Evolutionary conservation across 2,113 vertebrate species (phyloP).

Genomic region (Perca flavescens): DNA sequence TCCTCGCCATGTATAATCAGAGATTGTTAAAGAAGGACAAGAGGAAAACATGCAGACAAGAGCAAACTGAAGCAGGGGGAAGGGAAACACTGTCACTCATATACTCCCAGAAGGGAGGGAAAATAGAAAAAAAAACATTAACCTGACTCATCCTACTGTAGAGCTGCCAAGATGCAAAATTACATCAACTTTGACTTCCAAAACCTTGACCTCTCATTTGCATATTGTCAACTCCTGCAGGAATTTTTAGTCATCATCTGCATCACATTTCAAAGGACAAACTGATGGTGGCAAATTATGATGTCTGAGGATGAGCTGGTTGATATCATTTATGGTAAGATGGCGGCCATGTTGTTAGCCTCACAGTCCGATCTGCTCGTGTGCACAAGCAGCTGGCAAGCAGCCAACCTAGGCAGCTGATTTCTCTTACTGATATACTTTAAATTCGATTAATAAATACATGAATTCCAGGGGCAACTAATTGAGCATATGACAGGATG

Average conservation of each 20-base stretch:
- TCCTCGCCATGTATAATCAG: slow-evolving; percentile 4
- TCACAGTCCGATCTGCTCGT: neutral
- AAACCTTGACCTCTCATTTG: slow-evolving; percentile 70
- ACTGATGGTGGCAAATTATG: slow-evolving; percentile 29
- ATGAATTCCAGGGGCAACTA: slow-evolving; percentile 25
- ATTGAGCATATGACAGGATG: slow-evolving; percentile 57
- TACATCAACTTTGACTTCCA: slow-evolving; percentile 61
- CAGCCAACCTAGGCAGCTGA: neutral
- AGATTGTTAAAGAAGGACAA: slow-evolving; percentile 8
- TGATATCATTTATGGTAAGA: slow-evolving; percentile 44
- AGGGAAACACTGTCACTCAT: slow-evolving; percentile 14
- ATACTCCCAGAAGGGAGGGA: slow-evolving; percentile 12
- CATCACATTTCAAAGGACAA: slow-evolving; percentile 54
- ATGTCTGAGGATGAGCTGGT: slow-evolving; percentile 20
- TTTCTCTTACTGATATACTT: slow-evolving; percentile 32
- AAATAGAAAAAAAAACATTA: slow-evolving; percentile 43
- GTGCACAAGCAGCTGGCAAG: neutral
- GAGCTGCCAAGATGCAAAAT: slow-evolving; percentile 65
- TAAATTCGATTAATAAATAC: slow-evolving; percentile 26
- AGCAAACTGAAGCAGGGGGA: slow-evolving; percentile 2
- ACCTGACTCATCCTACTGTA: slow-evolving; percentile 53
- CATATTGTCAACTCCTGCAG: slow-evolving; percentile 67
- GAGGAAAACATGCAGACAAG: neutral
- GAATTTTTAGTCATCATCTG: slow-evolving; percentile 54
- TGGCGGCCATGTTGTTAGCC: slow-evolving; percentile 18